These are phyloP conservation scores for Periphyllus acericola DNA, from an alignment of 2,888 invertebrate species.

Conservation along the genomic window DNA sequence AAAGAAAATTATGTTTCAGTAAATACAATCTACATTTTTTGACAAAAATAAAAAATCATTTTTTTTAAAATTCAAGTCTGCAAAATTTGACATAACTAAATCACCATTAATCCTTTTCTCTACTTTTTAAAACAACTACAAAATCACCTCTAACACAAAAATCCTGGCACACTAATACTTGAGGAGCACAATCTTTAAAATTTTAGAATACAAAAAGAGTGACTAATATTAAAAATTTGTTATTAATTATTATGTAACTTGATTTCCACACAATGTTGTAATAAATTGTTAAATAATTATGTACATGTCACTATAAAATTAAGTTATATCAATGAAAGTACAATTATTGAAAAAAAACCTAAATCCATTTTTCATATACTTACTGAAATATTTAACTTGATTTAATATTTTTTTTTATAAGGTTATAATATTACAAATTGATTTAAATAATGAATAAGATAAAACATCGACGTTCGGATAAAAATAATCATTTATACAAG, in stretches of 20 bases:
- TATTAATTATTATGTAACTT: background rate
- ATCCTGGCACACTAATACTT: background rate
- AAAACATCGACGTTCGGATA: background rate
- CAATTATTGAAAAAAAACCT: background rate
- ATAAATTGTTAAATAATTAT: background rate
- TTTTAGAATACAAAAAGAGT: background rate
- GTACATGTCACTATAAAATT: background rate
- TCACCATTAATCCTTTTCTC: background rate
- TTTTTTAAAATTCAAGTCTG: background rate
- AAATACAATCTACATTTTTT: background rate
- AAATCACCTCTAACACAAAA: background rate
- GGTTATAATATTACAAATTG: background rate
- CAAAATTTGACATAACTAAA: background rate
- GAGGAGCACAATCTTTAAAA: background rate
- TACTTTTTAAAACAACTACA: background rate
- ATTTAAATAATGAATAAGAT: background rate
- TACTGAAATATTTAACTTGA: background rate
- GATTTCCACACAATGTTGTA: background rate
- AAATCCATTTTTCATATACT: background rate
- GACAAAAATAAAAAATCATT: no score
- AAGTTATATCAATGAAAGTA: background rate
- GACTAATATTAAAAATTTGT: background rate
- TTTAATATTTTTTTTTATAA: background rate
- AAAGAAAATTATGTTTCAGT: background rate
- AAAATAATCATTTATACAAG: background rate